Percentiles rank a stretch among this genome's conserved stretches.
These are phyloP conservation scores for Oryzias dopingdopingensis DNA, from an alignment of 2,797 vertebrate genomes.

Conservation along the genomic window DNA sequence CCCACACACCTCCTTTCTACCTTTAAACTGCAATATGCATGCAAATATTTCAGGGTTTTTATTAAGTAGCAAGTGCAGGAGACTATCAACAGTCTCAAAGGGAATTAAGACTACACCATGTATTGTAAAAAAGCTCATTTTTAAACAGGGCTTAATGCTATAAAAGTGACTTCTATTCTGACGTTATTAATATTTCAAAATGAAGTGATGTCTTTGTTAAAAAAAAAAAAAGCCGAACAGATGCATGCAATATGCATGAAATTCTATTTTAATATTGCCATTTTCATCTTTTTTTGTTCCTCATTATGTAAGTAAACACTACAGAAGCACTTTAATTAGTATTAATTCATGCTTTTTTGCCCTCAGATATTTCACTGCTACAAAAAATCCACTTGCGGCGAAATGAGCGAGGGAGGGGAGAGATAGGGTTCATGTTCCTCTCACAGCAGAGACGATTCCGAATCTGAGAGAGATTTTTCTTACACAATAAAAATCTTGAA, in stretches of 20 bases:
- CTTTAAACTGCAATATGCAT: constrained; percentile 5
- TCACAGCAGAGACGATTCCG: constrained; percentile 21
- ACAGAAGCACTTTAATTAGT: constrained; percentile 59
- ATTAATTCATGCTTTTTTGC: constrained; percentile 68
- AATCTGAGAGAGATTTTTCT: constrained; percentile 15
- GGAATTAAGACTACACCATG: background rate
- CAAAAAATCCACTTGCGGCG: constrained; percentile 14
- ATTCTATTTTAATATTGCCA: constrained; percentile 53
- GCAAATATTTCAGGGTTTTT: background rate
- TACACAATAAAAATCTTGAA: constrained; percentile 1
- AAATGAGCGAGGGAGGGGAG: constrained; percentile 17
- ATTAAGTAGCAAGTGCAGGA: background rate
- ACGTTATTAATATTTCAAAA: constrained; percentile 11
- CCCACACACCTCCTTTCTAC: constrained; percentile 5
- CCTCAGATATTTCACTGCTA: constrained; percentile 54
- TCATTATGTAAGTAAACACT: constrained; percentile 69
- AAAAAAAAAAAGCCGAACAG: constrained; percentile 9
- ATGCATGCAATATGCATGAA: constrained; percentile 52
- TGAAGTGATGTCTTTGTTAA: constrained; percentile 30
- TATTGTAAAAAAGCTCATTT: background rate
- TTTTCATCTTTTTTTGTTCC: constrained; percentile 58
- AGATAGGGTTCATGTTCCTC: constrained; percentile 7
- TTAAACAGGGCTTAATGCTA: background rate
- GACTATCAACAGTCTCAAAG: background rate
- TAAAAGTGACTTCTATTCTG: constrained; percentile 3